A percentile compares a stretch with the other conserved stretches of the same genome.
These are phyloP conservation scores for Microctenopoma lineatum DNA, from an alignment of 2,797 vertebrate genomes.

Conservation along the genomic window DNA sequence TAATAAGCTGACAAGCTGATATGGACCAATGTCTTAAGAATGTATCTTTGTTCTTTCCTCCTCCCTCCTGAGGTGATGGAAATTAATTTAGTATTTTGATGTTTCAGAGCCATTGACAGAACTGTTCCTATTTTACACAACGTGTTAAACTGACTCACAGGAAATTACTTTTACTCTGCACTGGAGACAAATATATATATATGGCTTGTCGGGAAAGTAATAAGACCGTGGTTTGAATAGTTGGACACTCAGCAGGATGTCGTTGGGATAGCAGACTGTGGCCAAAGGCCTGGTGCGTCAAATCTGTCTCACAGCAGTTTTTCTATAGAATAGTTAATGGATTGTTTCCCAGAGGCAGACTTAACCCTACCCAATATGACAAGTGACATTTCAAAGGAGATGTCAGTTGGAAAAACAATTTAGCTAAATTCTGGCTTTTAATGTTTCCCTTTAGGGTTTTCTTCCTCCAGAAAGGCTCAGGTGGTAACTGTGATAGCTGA, in stretches of 20 bases:
- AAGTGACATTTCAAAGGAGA: constrained; percentile 57
- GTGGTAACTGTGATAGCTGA: constrained; percentile 36
- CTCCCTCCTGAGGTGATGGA: constrained; percentile 57
- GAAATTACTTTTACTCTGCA: constrained; percentile 67
- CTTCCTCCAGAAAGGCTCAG: constrained; percentile 22
- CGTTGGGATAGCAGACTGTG: constrained; percentile 35
- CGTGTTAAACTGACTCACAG: constrained; percentile 51
- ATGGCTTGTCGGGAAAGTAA: constrained; percentile 59
- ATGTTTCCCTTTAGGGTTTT: constrained; percentile 29
- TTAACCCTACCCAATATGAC: constrained; percentile 22
- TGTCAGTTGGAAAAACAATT: constrained; percentile 36
- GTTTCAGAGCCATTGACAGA: constrained; percentile 49
- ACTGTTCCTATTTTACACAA: constrained; percentile 51
- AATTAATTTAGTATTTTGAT: constrained; percentile 69
- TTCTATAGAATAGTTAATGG: constrained; percentile 52
- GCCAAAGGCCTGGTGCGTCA: constrained; percentile 49
- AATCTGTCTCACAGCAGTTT: constrained; percentile 62
- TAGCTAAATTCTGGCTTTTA: constrained; percentile 42
- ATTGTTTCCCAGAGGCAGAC: constrained; percentile 45
- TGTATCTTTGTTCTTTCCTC: neutral
- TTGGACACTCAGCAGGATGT: constrained; percentile 46
- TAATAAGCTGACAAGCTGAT: constrained; percentile 19
- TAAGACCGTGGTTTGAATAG: constrained; percentile 55
- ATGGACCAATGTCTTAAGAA: constrained; percentile 6
- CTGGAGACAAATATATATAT: constrained; percentile 52